These are phyloP conservation scores for Xiphophorus maculatus DNA, from an alignment of 2,113 vertebrate genomes.

Conservation along the genomic window DNA sequence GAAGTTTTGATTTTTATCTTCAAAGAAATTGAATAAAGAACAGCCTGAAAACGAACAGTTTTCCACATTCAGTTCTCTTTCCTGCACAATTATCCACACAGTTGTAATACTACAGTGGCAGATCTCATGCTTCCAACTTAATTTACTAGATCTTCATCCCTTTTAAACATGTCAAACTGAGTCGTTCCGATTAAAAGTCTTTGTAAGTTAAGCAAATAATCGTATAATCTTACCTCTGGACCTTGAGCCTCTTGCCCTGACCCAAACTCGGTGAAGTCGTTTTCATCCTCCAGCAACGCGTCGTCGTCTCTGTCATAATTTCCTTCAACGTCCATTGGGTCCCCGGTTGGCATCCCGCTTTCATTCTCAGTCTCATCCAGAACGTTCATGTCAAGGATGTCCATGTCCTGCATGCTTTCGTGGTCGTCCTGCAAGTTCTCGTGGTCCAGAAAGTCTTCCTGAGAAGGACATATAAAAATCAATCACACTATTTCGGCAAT, in stretches of 20 bases:
- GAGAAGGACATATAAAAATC: neutral
- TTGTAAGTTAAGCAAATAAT: too few species aligned
- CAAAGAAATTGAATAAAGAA: neutral
- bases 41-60: neutral
- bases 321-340: slow-evolving; percentile 73
- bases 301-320: slow-evolving; percentile 63
- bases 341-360: slow-evolving; percentile 78
- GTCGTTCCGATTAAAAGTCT: neutral
- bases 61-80: neutral
- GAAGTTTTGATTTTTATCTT: neutral
- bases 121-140: slow-evolving; percentile 9
- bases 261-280: slow-evolving; percentile 56
- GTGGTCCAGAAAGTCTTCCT: slow-evolving; percentile 85
- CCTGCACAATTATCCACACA: neutral
- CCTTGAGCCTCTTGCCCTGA: slow-evolving; percentile 61
- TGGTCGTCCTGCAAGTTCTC: slow-evolving; percentile 82
- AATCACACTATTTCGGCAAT: neutral
- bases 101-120: neutral
- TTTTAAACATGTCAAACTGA: slow-evolving; percentile 27
- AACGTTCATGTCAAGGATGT: slow-evolving; percentile 89
- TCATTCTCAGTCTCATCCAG: slow-evolving; percentile 88
- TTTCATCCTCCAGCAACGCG: slow-evolving; percentile 73
- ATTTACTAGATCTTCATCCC: slow-evolving; percentile 38
- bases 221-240: slow-evolving; percentile 68
- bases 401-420: slow-evolving; percentile 87